These are phyloP conservation scores for Cydia splendana DNA, from an alignment of 1,140 invertebrate species.

Conservation along the genomic window DNA sequence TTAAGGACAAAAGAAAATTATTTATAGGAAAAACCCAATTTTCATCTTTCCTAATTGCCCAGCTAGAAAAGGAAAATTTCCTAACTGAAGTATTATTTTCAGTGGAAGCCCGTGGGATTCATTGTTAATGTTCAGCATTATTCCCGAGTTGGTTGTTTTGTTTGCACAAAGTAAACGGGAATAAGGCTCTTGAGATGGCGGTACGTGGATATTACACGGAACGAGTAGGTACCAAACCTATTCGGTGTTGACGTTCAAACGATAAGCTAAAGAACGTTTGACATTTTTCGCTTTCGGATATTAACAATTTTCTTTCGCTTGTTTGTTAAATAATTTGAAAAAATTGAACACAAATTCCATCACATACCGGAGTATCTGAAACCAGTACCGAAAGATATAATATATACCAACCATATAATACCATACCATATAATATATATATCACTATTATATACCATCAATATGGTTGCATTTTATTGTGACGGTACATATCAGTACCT, in stretches of 20 bases:
- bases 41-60: not conserved
- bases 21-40: too few species aligned
- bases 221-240: not conserved
- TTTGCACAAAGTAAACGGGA: constrained; percentile 25
- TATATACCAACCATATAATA: too few species aligned
- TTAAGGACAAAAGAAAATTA: too few species aligned
- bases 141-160: constrained; percentile 21
- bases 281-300: not conserved
- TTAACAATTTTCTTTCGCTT: not conserved
- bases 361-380: too few species aligned
- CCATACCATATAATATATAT: too few species aligned
- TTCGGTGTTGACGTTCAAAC: not conserved
- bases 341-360: too few species aligned
- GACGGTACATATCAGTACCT: too few species aligned
- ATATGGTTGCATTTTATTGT: too few species aligned
- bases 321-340: too few species aligned
- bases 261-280: not conserved
- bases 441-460: too few species aligned
- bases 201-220: not conserved
- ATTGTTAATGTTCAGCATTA: constrained; percentile 6
- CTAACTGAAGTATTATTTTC: not conserved
- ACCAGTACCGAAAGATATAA: too few species aligned
- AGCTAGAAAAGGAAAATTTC: not conserved
- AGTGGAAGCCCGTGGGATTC: not conserved
- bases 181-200: constrained; percentile 1